A percentile compares a stretch with the other conserved stretches of the same genome.
These are phyloP conservation scores for Tachycineta bicolor DNA, from an alignment of 2,113 vertebrate genomes.

Conservation along the genomic window DNA sequence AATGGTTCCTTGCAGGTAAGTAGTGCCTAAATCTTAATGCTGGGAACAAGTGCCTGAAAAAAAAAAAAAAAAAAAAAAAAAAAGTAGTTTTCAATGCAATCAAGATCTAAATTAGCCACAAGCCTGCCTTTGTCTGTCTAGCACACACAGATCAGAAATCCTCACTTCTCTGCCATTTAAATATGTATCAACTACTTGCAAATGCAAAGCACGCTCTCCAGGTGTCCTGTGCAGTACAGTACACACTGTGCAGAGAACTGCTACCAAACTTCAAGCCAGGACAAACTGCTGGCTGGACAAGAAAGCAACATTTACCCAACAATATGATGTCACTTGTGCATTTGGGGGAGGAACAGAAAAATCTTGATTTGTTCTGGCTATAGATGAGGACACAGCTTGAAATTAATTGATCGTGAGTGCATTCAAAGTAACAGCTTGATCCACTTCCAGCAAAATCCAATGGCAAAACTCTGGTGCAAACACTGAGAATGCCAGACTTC, in stretches of 20 bases:
- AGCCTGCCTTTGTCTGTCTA: background rate
- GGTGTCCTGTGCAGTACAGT: background rate
- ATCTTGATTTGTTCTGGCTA: slow-evolving; percentile 22
- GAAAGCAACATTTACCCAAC: background rate
- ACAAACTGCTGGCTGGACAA: slow-evolving; percentile 17
- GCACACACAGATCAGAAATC: background rate
- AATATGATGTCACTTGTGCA: background rate
- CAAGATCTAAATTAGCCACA: background rate
- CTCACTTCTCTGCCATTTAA: background rate
- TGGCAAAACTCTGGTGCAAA: background rate
- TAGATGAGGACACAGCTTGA: background rate
- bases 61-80: slow-evolving; percentile 9
- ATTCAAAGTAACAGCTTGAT: slow-evolving; percentile 31
- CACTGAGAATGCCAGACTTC: background rate
- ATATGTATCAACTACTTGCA: background rate
- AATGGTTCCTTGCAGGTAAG: background rate
- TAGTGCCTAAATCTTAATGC: background rate
- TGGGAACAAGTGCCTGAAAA: background rate
- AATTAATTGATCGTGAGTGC: background rate
- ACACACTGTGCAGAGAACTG: slow-evolving; percentile 2
- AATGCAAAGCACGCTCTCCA: slow-evolving; percentile 20
- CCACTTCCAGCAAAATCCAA: background rate
- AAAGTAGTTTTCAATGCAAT: background rate
- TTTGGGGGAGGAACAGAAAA: background rate
- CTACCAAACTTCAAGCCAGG: background rate